Evolutionary conservation across 2,113 vertebrate species (phyloP).

Genomic region (Gambusia affinis): DNA sequence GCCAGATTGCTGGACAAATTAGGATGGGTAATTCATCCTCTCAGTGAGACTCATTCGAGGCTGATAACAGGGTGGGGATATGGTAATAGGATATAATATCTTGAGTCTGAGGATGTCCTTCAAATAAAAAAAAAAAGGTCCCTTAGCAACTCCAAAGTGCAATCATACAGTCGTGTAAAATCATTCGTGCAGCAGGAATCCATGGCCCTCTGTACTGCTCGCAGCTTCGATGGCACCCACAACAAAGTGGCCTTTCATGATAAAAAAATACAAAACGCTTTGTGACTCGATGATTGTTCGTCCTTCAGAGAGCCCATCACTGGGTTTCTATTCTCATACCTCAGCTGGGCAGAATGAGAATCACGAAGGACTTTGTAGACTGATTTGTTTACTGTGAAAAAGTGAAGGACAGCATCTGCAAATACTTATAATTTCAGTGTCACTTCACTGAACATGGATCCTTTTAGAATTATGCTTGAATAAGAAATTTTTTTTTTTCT

Average conservation of each 20-base stretch:
- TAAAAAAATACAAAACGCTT: constrained; percentile 42
- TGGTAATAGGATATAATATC: constrained; percentile 29
- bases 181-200: constrained; percentile 28
- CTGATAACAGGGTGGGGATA: neutral
- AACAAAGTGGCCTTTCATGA: constrained; percentile 54
- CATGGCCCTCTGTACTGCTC: neutral
- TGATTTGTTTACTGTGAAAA: constrained; percentile 52
- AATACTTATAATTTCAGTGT: constrained; percentile 36
- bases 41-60: constrained; percentile 15
- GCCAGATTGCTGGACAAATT: constrained; percentile 24
- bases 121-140: constrained; percentile 9
- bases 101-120: constrained; percentile 34
- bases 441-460: constrained; percentile 7
- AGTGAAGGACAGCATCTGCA: constrained; percentile 41
- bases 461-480: constrained; percentile 10
- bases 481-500: constrained; percentile 17
- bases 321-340: constrained; percentile 31
- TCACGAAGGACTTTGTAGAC: constrained; percentile 34
- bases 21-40: constrained; percentile 23
- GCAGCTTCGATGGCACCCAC: constrained; percentile 6
- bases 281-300: constrained; percentile 31
- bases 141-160: constrained; percentile 39
- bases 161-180: constrained; percentile 40
- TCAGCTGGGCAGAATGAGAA: constrained; percentile 38
- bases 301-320: constrained; percentile 4